phyloP scores from a whole-genome alignment of 2,113 vertebrate species.

The Apodemus speciosus region DNA sequence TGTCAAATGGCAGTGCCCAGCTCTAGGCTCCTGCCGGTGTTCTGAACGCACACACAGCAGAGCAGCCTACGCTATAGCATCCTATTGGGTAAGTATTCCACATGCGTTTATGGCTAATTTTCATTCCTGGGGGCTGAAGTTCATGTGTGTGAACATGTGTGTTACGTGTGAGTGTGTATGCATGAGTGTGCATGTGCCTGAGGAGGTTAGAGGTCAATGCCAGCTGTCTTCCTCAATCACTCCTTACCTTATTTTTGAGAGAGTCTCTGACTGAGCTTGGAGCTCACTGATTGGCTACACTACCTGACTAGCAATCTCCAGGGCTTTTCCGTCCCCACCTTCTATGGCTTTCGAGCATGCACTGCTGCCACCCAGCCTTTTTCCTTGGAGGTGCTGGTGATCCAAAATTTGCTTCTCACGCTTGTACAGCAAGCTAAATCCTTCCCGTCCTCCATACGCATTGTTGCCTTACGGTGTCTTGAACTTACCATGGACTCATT shows the following conservation, averaged over 20 bases:
- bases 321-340: not conserved
- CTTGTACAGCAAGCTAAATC: not conserved
- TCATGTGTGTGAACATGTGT: not conserved
- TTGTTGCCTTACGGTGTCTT: not conserved
- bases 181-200: not conserved
- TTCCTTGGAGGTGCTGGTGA: not conserved
- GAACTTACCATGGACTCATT: accelerated
- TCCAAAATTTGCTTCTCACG: not conserved
- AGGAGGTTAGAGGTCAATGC: not conserved
- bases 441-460: not conserved
- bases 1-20: not conserved
- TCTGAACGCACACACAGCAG: not conserved
- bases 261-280: not conserved
- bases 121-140: not conserved
- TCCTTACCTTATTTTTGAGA: not conserved
- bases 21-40: not conserved
- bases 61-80: not conserved
- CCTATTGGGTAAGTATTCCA: not conserved
- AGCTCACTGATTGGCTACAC: not conserved
- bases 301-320: not conserved
- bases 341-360: no score
- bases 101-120: not conserved
- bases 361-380: not conserved
- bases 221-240: not conserved
- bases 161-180: no score